Evolutionary conservation across 2,113 vertebrate species (phyloP), one percentile per base, ranked within the genome.

Genomic region (Syngnathus typhle): DNA sequence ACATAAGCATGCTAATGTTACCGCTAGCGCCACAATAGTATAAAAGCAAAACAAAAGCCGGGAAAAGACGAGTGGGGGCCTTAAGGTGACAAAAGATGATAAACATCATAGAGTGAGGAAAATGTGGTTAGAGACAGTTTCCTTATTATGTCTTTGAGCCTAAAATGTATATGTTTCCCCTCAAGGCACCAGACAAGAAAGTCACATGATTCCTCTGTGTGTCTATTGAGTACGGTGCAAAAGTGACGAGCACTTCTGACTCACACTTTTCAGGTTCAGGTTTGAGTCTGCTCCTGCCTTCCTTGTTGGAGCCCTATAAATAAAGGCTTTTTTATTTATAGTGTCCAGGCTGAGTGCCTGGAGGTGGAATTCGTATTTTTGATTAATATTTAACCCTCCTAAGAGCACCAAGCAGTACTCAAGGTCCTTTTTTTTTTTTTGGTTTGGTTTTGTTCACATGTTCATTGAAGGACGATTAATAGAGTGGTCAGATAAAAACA

Each of bases 1-100:
- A 83, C 83, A 83, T 84, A 85, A 83, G 70, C 65, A 16, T 70
- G 71, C 69, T 88, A 76, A 79, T 69, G 69, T 85, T 83, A 78
- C 82, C 64, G 82, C 66, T 69, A 81, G 82, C 74, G 80, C 85
- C 78, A 76, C 60, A 27, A 43, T 71, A 73, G 37, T 60, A 51
- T 52, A 59, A 41, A 73, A 74, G 73, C 75, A 23, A 67, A n/a
- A 51, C 15, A 72, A 38, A 19, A 61, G 23, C 23, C 10, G 27
- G 44, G 37, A 67, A 75, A 74, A 60, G 67, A 5, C 52, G 27
- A 75, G 67, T 12, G 11, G 43, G 43, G 51, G 59, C 64, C 75
- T 21, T n/a, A 54, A 70, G 60, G 68, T 69, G 55, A 73, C 64
- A 65, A 44, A 59, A 64, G 68, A 58, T 1, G 23, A 27, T 32